These are phyloP conservation scores for Zootoca vivipara DNA, from an alignment of 2,113 vertebrate species.

Conservation along the genomic window DNA sequence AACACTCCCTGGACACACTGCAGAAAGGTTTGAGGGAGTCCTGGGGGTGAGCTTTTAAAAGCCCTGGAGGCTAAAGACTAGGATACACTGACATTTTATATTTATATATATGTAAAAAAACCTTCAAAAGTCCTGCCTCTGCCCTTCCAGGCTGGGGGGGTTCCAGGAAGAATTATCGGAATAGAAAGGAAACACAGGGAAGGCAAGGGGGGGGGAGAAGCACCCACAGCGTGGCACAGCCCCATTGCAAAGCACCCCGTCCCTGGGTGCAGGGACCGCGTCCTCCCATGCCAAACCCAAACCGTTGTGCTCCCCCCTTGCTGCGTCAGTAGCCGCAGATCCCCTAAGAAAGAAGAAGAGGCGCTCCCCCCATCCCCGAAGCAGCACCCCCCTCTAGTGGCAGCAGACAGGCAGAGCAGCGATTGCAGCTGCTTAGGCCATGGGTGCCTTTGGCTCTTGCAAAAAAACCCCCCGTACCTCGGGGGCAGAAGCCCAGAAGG, in stretches of 20 bases:
- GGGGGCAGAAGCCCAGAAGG: neutral
- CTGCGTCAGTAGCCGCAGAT: neutral
- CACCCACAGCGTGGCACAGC: too few species aligned
- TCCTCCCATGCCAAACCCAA: too few species aligned
- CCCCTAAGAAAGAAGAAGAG: too few species aligned
- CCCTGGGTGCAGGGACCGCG: too few species aligned
- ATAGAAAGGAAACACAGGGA: neutral
- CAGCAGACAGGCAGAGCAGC: neutral
- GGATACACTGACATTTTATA: neutral
- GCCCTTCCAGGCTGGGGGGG: neutral
- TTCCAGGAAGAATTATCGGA: too few species aligned
- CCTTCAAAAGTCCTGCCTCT: neutral
- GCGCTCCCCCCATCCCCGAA: neutral
- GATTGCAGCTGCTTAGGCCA: neutral
- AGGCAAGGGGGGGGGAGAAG: neutral
- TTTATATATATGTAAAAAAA: neutral
- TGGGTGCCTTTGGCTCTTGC: neutral
- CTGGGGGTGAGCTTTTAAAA: neutral
- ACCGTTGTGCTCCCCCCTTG: too few species aligned
- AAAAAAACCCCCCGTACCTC: neutral
- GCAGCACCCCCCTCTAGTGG: neutral
- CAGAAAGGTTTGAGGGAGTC: neutral
- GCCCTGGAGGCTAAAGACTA: too few species aligned
- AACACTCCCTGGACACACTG: too few species aligned
- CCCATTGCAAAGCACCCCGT: neutral